A percentile compares a stretch with the other conserved stretches of the same genome.
phyloP scores from a whole-genome alignment of 2,888 invertebrate genomes.

The Siphonodentalium dalli region DNA sequence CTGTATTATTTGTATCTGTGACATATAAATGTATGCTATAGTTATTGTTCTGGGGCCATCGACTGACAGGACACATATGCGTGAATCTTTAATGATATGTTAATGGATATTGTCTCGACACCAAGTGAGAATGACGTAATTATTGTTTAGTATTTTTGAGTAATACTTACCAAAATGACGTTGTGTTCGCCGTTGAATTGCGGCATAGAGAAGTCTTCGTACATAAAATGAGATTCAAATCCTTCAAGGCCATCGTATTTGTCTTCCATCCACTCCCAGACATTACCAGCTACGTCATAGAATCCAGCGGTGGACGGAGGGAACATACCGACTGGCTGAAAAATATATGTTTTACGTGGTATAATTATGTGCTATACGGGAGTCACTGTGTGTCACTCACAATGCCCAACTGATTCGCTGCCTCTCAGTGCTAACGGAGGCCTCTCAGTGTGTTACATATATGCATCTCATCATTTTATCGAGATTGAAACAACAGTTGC shows the following conservation, averaged over 20 bases:
- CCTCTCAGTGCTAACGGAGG: no score
- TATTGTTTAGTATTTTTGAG: no score
- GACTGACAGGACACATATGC: no score
- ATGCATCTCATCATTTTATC: not conserved
- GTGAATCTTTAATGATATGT: no score
- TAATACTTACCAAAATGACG: conserved; percentile 53
- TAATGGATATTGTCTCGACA: no score
- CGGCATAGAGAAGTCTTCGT: conserved; percentile 62
- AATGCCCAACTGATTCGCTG: not conserved
- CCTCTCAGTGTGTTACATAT: not conserved
- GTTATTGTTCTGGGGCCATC: no score
- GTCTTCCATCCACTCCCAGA: conserved; percentile 64
- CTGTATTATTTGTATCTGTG: no score
- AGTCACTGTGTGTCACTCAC: not conserved
- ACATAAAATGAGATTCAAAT: conserved; percentile 52
- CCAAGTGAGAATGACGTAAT: no score
- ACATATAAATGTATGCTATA: no score
- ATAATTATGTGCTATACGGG: not conserved
- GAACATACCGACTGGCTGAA: conserved; percentile 61
- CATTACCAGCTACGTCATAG: conserved; percentile 61
- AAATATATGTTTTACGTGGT: conserved; percentile 2
- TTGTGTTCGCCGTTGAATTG: conserved; percentile 62
- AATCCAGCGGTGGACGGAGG: conserved; percentile 51
- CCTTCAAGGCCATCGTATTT: conserved; percentile 60
- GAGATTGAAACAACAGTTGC: no score